Base-by-base conservation (phyloP, 2,113 vertebrate species). In the Procapra przewalskii region DNA sequence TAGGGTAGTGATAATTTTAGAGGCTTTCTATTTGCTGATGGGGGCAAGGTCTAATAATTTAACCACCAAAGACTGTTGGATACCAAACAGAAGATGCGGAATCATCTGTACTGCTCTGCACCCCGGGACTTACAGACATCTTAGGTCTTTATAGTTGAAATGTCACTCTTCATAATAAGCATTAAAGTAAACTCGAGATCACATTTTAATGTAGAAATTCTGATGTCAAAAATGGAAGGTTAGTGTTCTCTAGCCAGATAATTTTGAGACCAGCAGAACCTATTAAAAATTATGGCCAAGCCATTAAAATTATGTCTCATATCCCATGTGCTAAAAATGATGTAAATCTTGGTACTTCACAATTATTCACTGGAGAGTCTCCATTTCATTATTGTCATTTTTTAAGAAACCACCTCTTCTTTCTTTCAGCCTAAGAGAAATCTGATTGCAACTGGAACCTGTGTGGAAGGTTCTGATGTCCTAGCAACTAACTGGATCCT, bases 401-500 rank as follows among this genome's bases (percentile, higher is more conserved):
- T 81, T 81, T 50, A 81, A 81, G 79, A 81, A 81, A 50, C 45
- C 45, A 81, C 16, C 75, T 92, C 77, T 54, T 90, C 75, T 90
- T 91, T 84, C 95, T 92, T 95, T 94, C 52, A 88, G 88, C 93
- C 90, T 96, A 84, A 96, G 92, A 98, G 94, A 97, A 96, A 97
- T 94, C 40, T 96, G 95, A 98, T 89, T 97, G 93, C 95, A 96
- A 90, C 33, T 97, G 94, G 97, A 98, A 98, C 75, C 91, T 94
- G 45, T 48, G 13, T 94, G 92, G 97, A 98, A 97, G 31, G 96
- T 92, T 95, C 97, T 98, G 96, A 97, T 64, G 88, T 71, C 92
- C 79, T 96, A 96, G 98, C 97, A 96, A 96, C 97, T 98, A 97
- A 98, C 55, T 98, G 98, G 97, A 98, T 97, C 91, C 57, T 96